A percentile compares a stretch with the other conserved stretches of the same genome.
phyloP scores from a whole-genome alignment of 2,888 invertebrate genomes.

The Thereva unica region DNA sequence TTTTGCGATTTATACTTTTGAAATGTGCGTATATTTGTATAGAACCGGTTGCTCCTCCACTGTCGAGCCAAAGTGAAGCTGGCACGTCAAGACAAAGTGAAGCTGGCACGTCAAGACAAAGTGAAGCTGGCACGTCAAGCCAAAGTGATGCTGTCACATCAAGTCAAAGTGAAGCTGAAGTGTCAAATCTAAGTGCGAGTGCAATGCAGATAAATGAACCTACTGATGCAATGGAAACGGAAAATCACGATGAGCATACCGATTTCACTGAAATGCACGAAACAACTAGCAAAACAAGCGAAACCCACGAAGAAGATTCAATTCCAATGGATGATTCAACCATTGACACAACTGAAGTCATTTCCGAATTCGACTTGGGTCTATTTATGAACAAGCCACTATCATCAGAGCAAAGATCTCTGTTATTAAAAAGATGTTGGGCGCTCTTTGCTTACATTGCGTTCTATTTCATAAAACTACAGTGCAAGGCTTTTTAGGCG shows the following conservation, averaged over 20 bases:
- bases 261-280: conserved; percentile 23
- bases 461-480: not conserved
- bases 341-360: conserved; percentile 23
- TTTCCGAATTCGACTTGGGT: conserved; percentile 22
- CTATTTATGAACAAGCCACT: conserved; percentile 21
- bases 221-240: conserved; percentile 22
- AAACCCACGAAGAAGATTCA: conserved; percentile 22
- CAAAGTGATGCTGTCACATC: conserved; percentile 19
- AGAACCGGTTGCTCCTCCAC: conserved; percentile 24
- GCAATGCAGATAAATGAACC: conserved; percentile 23
- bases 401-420: conserved; percentile 23
- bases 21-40: not conserved
- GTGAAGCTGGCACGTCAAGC: not conserved
- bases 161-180: conserved; percentile 23
- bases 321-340: conserved; percentile 23
- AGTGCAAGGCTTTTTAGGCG: not conserved
- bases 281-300: not conserved
- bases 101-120: not conserved
- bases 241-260: conserved; percentile 19
- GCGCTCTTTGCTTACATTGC: not conserved
- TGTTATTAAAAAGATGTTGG: conserved; percentile 12
- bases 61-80: not conserved
- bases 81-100: too few species aligned
- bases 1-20: too few species aligned
- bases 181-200: conserved; percentile 17